phyloP scores from a whole-genome alignment of 2,888 invertebrate species.

The Quadriops clusia region DNA sequence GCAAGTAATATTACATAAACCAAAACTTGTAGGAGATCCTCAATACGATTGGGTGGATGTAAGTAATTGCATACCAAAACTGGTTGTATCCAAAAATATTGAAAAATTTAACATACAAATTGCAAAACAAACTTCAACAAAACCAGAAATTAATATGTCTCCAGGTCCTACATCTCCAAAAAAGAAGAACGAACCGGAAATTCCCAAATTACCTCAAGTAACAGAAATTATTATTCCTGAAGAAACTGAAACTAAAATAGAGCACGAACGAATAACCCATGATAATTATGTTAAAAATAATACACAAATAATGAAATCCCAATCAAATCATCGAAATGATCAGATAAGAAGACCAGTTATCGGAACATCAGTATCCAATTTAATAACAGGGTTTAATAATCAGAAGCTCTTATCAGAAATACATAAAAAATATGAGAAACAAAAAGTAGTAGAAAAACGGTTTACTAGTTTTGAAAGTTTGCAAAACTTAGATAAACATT shows the following conservation, averaged over 20 bases:
- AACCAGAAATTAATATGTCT: constrained; percentile 19
- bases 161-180: constrained; percentile 17
- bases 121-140: constrained; percentile 28
- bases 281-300: constrained; percentile 37
- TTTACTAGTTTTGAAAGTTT: constrained; percentile 35
- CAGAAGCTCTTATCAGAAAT: constrained; percentile 45
- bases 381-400: constrained; percentile 36
- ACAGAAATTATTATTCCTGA: constrained; percentile 63
- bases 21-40: constrained; percentile 13
- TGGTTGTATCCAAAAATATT: constrained; percentile 29
- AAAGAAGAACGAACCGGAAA: constrained; percentile 44
- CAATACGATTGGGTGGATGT: constrained; percentile 17
- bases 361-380: constrained; percentile 48
- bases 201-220: constrained; percentile 63
- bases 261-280: constrained; percentile 28
- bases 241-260: constrained; percentile 35
- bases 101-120: constrained; percentile 32
- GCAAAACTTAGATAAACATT: constrained; percentile 32
- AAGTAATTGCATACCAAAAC: constrained; percentile 18
- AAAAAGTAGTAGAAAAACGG: constrained; percentile 23
- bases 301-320: constrained; percentile 35
- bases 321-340: constrained; percentile 19
- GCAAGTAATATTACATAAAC: constrained; percentile 16
- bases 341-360: constrained; percentile 41
- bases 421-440: constrained; percentile 30